Evolutionary conservation across 1,140 invertebrate genomes (phyloP).

Genomic region (Trichonephila clavata): DNA sequence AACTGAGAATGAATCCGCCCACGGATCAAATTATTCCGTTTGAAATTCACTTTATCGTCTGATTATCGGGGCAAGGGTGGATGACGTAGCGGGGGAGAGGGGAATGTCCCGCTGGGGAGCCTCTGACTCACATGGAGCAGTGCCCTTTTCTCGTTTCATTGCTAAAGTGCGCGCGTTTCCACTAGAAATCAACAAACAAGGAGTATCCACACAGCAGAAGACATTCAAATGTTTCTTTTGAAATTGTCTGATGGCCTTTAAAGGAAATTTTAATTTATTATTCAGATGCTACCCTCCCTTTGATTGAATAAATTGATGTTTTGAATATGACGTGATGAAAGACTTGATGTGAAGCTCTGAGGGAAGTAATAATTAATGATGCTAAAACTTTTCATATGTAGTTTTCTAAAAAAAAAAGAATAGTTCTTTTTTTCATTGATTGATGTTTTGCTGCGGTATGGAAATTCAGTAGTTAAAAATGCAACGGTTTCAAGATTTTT

Average conservation of each 20-base stretch:
- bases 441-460: too few relatives aligned
- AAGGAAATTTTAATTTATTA: neutral
- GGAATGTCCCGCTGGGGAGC: neutral
- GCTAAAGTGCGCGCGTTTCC: neutral
- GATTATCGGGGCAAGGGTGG: neutral
- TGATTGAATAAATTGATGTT: neutral
- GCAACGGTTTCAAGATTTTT: too few relatives aligned
- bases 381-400: too few relatives aligned
- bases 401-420: too few relatives aligned
- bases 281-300: neutral
- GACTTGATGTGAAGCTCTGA: neutral
- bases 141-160: neutral
- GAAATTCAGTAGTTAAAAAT: too few relatives aligned
- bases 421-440: too few relatives aligned
- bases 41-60: conserved; percentile 6
- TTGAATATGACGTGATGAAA: neutral
- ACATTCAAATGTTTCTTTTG: neutral
- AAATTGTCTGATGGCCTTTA: neutral
- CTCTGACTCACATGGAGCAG: neutral
- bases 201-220: neutral
- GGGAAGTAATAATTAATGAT: too few relatives aligned
- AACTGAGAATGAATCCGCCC: neutral
- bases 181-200: neutral
- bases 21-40: neutral
- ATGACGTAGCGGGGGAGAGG: neutral